Base-by-base conservation (phyloP, 2,888 invertebrate species). In the Epistrophe grossulariae region DNA sequence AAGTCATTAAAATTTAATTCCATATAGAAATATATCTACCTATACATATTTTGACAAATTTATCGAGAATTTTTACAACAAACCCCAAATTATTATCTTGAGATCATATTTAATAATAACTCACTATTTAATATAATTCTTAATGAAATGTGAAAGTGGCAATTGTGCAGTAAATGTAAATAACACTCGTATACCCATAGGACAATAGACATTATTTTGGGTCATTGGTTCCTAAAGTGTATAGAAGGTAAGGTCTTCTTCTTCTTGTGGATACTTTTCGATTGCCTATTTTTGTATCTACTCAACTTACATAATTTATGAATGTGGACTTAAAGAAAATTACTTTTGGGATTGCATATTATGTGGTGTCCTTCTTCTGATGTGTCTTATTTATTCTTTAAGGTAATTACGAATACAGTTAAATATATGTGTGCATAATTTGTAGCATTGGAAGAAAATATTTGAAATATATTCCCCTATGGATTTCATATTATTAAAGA, bases 211-310 rank as follows among this genome's bases (percentile, higher is more conserved):
- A 52, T 2, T 43, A 15, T 13, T 13, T 24, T 55, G 55, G 55
- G 28, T 24, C 24, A 15, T 55, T 13, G 52, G 13, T 28, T 17
- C 17, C 17, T 48, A 24, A 24, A 24, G 24, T 48, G 50, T 19
- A 19, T 17, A 50, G 19, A 19, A 19, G 17, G 17, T 50, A 11
- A 19, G 19, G 50, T 19, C 48, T 48, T 13, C 0, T n/a, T 48
- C 15, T 35, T 59, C 4, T 48, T 48, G 48, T 17, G 48, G 4
- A 48, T 48, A 48, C 3, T 60, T 45, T 64, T 45, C 45, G 64
- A 45, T 64, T 64, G 64, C 45, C 31, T n/a, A n/a, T 64, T 43
- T 24, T 45, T 64, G 45, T 15, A n/a, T n/a, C n/a, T n/a, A 13
- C 9, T 31, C 1, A 28, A 24, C 28, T 28, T 45, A 40, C 19